These are phyloP conservation scores for Electrona antarctica DNA, from an alignment of 2,113 vertebrate genomes.

Conservation along the genomic window DNA sequence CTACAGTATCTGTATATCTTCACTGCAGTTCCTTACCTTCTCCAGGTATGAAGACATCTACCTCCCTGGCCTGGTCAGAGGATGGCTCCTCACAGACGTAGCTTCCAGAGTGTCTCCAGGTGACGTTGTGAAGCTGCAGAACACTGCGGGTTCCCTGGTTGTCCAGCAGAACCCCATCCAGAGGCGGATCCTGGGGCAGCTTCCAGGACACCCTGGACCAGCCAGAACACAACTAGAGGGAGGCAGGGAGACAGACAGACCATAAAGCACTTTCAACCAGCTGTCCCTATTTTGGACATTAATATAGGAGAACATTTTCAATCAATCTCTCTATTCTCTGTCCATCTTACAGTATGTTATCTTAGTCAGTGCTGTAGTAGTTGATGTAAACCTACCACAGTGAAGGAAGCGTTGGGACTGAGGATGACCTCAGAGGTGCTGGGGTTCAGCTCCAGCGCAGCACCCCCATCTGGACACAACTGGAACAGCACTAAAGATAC, in stretches of 20 bases:
- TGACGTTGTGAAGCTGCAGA: slow-evolving; percentile 80
- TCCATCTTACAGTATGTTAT: too few relatives aligned
- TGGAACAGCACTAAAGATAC: slow-evolving; percentile 25
- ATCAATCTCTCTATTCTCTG: too few relatives aligned
- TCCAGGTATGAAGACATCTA: slow-evolving; percentile 91
- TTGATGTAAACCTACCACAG: slow-evolving; percentile 63
- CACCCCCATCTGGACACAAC: slow-evolving; percentile 30
- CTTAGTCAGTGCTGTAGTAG: too few relatives aligned
- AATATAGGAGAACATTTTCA: too few relatives aligned
- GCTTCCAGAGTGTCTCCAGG: slow-evolving; percentile 84
- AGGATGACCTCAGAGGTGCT: slow-evolving; percentile 77
- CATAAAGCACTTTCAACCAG: too few relatives aligned
- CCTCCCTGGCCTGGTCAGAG: slow-evolving; percentile 62
- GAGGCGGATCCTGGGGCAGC: slow-evolving; percentile 14
- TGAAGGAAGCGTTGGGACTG: slow-evolving; percentile 76
- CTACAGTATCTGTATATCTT: too few relatives aligned
- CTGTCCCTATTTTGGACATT: too few relatives aligned
- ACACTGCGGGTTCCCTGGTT: slow-evolving; percentile 74
- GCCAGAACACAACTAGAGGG: slow-evolving; percentile 77
- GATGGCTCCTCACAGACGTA: slow-evolving; percentile 81
- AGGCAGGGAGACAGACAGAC: not conserved
- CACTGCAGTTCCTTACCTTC: slow-evolving; percentile 21
- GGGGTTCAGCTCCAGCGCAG: slow-evolving; percentile 76
- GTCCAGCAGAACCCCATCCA: slow-evolving; percentile 29
- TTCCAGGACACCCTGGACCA: slow-evolving; percentile 80